These are phyloP conservation scores for Corvus cornix DNA, from an alignment of 2,113 vertebrate genomes.

Conservation along the genomic window DNA sequence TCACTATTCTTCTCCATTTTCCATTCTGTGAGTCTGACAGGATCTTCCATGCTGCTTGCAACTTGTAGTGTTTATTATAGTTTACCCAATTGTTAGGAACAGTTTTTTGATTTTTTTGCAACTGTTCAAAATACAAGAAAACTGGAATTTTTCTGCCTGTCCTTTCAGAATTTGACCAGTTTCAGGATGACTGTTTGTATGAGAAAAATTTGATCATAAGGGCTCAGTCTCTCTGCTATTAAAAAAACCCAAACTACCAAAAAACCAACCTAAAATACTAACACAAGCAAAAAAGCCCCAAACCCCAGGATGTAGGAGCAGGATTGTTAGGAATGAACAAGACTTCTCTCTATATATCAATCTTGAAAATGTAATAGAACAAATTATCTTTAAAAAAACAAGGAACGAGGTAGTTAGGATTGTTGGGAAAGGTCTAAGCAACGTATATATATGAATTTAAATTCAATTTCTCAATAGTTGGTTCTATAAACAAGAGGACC, in stretches of 20 bases:
- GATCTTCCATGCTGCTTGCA: background rate
- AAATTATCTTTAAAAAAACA: background rate
- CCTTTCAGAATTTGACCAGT: background rate
- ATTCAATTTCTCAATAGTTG: background rate
- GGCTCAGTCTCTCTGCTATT: background rate
- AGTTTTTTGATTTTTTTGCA: background rate
- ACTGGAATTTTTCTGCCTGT: background rate
- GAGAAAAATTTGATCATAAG: background rate
- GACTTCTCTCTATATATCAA: background rate
- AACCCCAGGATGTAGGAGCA: background rate
- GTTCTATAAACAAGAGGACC: background rate
- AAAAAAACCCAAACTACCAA: accelerated
- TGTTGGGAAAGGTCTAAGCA: background rate
- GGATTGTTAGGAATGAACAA: background rate
- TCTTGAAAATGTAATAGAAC: background rate
- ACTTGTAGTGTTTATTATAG: background rate
- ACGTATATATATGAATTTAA: background rate
- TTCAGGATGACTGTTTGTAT: background rate
- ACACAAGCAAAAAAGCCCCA: background rate
- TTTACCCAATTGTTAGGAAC: background rate
- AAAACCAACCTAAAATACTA: background rate
- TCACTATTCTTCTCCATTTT: background rate
- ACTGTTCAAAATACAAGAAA: background rate
- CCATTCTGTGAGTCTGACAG: background rate
- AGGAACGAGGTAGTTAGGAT: background rate